Percentiles rank a stretch among this genome's conserved stretches.
These are phyloP conservation scores for Manis crassicaudata DNA, from an alignment of 2,797 vertebrate species.

Conservation along the genomic window DNA sequence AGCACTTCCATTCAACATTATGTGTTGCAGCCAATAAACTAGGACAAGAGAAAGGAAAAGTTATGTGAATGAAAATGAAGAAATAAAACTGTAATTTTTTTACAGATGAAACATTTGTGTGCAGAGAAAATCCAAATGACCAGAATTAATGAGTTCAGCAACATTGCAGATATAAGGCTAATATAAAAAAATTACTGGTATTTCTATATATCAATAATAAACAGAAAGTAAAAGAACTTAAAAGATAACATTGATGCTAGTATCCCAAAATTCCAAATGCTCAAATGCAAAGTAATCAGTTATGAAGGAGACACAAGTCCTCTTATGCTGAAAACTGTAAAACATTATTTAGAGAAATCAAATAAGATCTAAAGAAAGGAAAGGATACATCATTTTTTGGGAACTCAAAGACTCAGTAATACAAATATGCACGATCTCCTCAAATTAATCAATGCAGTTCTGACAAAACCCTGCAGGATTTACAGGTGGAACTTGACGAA, in stretches of 20 bases:
- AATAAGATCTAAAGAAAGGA: neutral
- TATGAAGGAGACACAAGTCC: neutral
- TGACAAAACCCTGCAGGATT: conserved; percentile 11
- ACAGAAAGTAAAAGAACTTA: neutral
- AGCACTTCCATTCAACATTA: neutral
- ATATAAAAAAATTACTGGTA: neutral
- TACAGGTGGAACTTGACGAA: neutral
- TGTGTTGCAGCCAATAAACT: neutral
- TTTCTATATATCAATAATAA: neutral
- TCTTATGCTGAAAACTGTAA: neutral
- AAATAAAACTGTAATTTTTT: neutral
- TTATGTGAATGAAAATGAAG: neutral
- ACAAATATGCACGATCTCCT: neutral
- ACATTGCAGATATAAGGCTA: neutral
- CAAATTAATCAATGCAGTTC: neutral
- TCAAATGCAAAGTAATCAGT: neutral
- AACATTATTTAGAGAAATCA: neutral
- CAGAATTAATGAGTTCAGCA: neutral
- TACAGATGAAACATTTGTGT: neutral
- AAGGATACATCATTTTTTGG: neutral
- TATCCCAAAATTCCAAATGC: neutral
- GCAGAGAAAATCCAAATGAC: neutral
- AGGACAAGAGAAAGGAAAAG: neutral
- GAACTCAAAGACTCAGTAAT: conserved; percentile 9
- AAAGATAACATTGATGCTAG: neutral